phyloP scores from a whole-genome alignment of 2,888 invertebrate genomes.

The Synergus laeviventris region DNA sequence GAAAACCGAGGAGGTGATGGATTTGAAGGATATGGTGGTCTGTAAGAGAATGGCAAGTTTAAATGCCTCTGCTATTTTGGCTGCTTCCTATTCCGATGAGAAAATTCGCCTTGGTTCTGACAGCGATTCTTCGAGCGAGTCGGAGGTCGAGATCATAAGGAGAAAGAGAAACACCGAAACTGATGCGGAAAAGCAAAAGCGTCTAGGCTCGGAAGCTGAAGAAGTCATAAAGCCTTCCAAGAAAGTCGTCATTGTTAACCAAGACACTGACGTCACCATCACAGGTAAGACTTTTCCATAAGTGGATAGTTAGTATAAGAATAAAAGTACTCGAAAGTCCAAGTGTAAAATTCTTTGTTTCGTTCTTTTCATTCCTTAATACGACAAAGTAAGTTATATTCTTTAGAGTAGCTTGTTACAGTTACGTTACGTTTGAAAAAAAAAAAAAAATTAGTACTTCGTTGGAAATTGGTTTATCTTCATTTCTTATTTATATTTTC shows the following conservation, averaged over 20 bases:
- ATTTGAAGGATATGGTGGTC: conserved; percentile 91
- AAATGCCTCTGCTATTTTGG: conserved; percentile 92
- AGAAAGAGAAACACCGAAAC: conserved; percentile 70
- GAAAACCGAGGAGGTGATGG: conserved; percentile 80
- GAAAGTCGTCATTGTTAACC: conserved; percentile 87
- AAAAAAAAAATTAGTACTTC: too few species aligned
- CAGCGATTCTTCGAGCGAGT: conserved; percentile 78
- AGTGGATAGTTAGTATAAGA: background rate
- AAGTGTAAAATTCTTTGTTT: conserved; percentile 14
- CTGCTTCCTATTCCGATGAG: conserved; percentile 88
- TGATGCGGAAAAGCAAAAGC: conserved; percentile 69
- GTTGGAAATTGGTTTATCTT: too few species aligned
- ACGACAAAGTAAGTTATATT: too few species aligned
- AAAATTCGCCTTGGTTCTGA: conserved; percentile 80
- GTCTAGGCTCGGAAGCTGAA: conserved; percentile 66
- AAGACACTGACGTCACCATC: conserved; percentile 92
- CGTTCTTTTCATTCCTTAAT: too few species aligned
- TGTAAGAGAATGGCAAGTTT: conserved; percentile 94
- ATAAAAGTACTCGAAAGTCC: background rate
- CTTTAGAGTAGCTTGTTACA: too few species aligned
- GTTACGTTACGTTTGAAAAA: too few species aligned
- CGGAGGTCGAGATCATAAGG: conserved; percentile 72
- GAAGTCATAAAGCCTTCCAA: conserved; percentile 73
- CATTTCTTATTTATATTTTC: too few species aligned
- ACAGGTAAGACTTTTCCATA: conserved; percentile 77